These are phyloP conservation scores for Glaucidium brasilianum DNA, from an alignment of 2,113 vertebrate species.

Conservation along the genomic window DNA sequence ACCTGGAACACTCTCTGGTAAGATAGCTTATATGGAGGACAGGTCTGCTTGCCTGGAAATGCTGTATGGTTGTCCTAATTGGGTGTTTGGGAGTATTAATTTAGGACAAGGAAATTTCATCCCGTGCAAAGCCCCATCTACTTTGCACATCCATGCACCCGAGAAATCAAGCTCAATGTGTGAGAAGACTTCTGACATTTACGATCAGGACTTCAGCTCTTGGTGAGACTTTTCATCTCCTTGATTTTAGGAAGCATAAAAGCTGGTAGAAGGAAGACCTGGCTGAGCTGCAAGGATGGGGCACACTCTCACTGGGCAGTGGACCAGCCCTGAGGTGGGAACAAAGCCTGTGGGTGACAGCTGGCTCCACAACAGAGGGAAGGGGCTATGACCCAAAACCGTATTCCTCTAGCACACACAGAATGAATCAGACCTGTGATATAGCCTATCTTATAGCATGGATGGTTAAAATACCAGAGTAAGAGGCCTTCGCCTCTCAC, in stretches of 20 bases:
- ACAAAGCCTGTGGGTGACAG: neutral
- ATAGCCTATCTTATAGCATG: neutral
- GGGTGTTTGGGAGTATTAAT: neutral
- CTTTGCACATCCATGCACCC: neutral
- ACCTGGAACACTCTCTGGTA: neutral
- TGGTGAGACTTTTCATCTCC: neutral
- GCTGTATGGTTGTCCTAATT: neutral
- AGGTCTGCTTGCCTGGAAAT: neutral
- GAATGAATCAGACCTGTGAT: neutral
- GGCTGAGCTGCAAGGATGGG: neutral
- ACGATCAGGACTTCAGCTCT: neutral
- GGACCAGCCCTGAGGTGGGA: fast-evolving
- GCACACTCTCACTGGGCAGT: fast-evolving
- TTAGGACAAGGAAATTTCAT: neutral
- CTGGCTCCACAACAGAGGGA: neutral
- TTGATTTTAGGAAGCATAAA: neutral
- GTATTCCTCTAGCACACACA: neutral
- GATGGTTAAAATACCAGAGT: neutral
- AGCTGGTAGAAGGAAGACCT: neutral
- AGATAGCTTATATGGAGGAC: neutral
- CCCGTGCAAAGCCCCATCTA: neutral
- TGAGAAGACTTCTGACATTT: neutral
- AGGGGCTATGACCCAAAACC: neutral
- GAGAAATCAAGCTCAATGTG: neutral
- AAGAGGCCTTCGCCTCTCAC: neutral